Percentiles rank a stretch among this genome's conserved stretches.
phyloP scores from a whole-genome alignment of 2,888 invertebrate species.

The Protodeltote pygarga region DNA sequence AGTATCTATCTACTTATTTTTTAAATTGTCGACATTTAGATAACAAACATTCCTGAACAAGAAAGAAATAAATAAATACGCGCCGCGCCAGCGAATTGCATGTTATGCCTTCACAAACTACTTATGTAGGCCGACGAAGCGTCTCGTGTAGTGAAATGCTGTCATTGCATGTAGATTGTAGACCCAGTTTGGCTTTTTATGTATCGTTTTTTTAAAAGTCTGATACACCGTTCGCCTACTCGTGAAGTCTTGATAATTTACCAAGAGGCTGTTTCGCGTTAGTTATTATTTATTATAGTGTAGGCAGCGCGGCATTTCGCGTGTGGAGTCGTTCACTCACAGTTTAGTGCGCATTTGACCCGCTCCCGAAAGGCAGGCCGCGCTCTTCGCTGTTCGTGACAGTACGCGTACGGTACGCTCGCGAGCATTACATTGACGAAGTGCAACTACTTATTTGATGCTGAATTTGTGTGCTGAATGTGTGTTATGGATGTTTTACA shows the following conservation, averaged over 20 bases:
- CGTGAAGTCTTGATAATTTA: conserved; percentile 19
- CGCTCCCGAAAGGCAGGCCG: conserved; percentile 32
- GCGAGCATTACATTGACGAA: conserved; percentile 32
- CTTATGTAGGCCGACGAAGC: conserved; percentile 47
- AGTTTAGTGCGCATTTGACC: conserved; percentile 47
- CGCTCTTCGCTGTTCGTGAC: conserved; percentile 18
- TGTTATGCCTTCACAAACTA: conserved; percentile 21
- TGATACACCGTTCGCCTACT: background rate
- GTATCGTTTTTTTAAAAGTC: conserved; percentile 15
- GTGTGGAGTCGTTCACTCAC: conserved; percentile 28
- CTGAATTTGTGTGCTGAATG: conserved; percentile 26
- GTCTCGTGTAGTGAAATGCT: conserved; percentile 37
- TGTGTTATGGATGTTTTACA: conserved; percentile 25
- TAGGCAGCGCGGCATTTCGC: conserved; percentile 31
- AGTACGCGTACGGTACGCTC: conserved; percentile 11
- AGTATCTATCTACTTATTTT: no score
- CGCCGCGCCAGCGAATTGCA: conserved; percentile 14
- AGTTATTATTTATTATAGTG: no score
- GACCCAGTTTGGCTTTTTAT: conserved; percentile 7
- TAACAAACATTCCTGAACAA: no score
- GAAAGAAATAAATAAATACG: conserved; percentile 1
- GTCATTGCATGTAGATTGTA: conserved; percentile 14
- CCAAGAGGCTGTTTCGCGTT: no score
- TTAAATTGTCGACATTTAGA: no score
- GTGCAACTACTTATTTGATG: conserved; percentile 30